Evolutionary conservation across 1,140 invertebrate genomes (phyloP), one percentile per base, ranked within the genome.

Genomic region (Drosophila elegans): DNA sequence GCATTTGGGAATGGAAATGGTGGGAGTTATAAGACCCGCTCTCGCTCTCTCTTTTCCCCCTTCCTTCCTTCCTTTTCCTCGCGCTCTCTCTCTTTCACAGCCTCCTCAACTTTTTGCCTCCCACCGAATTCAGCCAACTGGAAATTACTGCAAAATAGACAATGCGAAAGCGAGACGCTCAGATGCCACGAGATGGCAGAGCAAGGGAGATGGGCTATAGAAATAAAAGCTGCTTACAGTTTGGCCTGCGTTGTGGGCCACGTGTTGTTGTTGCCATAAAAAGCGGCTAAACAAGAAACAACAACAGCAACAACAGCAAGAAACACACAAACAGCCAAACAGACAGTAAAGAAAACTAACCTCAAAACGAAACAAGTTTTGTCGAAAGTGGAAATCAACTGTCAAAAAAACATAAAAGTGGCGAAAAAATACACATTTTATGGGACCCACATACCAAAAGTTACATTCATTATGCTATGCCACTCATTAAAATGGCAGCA

Each of bases 351-450:
- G 59, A 57, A 74, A 83, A 83, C 60, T 75, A 82, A 80, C 78
- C 78, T 78, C 49, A 82, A 80, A 82, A 78, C 80, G 60, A 83
- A 83, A 83, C 80, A 48, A 85, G 74, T 85, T 78, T 78, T 63
- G 45, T 63, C 66, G 42, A 61, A 53, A 56, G 73, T 74, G 71
- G 71, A 74, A 74, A 66, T 66, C 72, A 75, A 66, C 68, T 72
- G 68, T 72, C 68, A 72, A 72, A 72, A 39, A 67, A 64, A 48
- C 53, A 64, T 45, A 60, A 74, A 36, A 60, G 51, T 44, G 11
- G 57, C 12, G 32, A 38, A 54, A 64, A 75, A 71, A 48, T 12
- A 64, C 12, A 29, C 45, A 68, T 38, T 68, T 68, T 66, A 68
- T 68, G 46, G 64, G 38, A 21, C 29, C 38, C 46, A 66, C 64